Evolutionary conservation across 2,797 vertebrate genomes (phyloP).

Genomic region (Myoxocephalus aenaeus): DNA sequence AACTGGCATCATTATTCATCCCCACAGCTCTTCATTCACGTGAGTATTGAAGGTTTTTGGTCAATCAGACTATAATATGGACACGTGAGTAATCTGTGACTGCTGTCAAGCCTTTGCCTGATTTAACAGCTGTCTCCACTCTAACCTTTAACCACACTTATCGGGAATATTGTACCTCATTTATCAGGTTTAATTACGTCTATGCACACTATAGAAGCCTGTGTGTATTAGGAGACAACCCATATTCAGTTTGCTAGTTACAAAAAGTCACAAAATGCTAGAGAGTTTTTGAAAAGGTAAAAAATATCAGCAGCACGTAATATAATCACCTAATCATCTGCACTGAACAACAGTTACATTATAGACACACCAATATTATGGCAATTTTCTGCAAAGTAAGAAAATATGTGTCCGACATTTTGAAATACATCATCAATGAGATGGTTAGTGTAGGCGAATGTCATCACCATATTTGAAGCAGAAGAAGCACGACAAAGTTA

Average conservation of each 20-base stretch:
- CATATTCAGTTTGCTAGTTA: neutral
- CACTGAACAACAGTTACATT: neutral
- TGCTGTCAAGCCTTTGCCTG: neutral
- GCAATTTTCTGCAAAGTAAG: neutral
- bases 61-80: neutral
- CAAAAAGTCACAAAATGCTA: neutral
- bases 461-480: neutral
- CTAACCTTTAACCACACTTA: neutral
- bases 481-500: too few species aligned
- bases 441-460: neutral
- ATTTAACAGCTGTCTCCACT: neutral
- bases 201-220: neutral
- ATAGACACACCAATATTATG: neutral
- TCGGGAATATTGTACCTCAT: neutral
- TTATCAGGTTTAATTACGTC: neutral
- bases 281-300: neutral
- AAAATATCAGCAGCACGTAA: neutral
- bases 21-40: neutral
- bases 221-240: neutral
- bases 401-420: neutral
- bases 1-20: neutral
- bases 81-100: neutral
- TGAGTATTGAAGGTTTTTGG: neutral
- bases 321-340: neutral
- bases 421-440: neutral